Conservation (phyloP, 2,797 vertebrate species). For the Alcedo atthis region DNA sequence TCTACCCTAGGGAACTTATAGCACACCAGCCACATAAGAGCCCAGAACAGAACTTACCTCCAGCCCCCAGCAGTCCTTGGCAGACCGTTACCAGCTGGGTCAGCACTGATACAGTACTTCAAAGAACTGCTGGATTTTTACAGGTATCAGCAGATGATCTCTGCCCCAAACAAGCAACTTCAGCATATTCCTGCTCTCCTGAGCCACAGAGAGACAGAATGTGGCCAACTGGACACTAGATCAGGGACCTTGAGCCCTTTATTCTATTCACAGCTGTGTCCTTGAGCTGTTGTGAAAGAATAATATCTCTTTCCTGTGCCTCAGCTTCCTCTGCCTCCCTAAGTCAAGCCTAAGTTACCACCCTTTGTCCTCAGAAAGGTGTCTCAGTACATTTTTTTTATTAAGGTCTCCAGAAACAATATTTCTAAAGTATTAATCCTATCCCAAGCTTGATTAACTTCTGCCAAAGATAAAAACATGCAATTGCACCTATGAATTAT, state of each 20-base stretch:
- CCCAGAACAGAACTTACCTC: not conserved
- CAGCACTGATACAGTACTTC: not conserved
- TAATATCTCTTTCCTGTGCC: not conserved
- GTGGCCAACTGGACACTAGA: not conserved
- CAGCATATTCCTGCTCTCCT: not conserved
- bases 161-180: not conserved
- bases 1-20: not conserved
- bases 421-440: not conserved
- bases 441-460: not conserved
- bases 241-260: not conserved
- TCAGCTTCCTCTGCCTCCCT: not conserved
- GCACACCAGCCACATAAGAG: not conserved
- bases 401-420: not conserved
- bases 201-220: not conserved
- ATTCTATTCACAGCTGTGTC: constrained; percentile 44
- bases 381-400: not conserved
- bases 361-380: not conserved
- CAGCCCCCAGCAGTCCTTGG: not conserved
- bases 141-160: not conserved
- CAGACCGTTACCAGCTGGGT: not conserved
- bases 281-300: not conserved
- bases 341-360: not conserved
- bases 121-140: not conserved
- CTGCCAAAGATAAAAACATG: not conserved
- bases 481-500: not conserved